Conservation (phyloP, 2,797 vertebrate species). For the Serranus cabrilla region DNA sequence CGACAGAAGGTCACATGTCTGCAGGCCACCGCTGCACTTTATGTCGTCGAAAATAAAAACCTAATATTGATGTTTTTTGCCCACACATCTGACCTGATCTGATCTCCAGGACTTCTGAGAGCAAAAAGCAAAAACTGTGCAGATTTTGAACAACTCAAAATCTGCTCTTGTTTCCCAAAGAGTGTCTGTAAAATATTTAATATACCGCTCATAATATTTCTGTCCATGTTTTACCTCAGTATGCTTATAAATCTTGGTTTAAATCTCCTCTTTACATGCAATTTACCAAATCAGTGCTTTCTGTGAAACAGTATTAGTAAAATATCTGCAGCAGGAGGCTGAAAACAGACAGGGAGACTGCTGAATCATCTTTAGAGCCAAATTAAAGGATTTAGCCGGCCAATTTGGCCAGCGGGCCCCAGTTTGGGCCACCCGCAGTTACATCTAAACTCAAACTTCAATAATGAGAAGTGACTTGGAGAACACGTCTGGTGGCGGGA, state of each 20-base stretch:
- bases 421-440: not conserved
- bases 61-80: not conserved
- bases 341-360: not conserved
- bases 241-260: not conserved
- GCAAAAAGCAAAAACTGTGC: not conserved
- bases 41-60: conserved; percentile 4
- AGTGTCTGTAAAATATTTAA: no score
- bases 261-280: not conserved
- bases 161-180: no score
- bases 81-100: not conserved
- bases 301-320: not conserved
- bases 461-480: not conserved
- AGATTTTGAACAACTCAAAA: not conserved
- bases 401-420: not conserved
- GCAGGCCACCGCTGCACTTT: conserved; percentile 35
- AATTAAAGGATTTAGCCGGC: not conserved
- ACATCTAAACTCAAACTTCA: not conserved
- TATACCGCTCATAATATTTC: no score
- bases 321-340: not conserved
- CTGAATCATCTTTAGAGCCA: not conserved
- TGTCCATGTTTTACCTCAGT: no score
- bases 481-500: no score
- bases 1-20: conserved; percentile 47
- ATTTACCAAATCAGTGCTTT: not conserved
- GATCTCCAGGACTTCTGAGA: not conserved